Evolutionary conservation across 1,140 invertebrate species (phyloP), one percentile per base, ranked within the genome.

Genomic region (Psilanteris sp.): DNA sequence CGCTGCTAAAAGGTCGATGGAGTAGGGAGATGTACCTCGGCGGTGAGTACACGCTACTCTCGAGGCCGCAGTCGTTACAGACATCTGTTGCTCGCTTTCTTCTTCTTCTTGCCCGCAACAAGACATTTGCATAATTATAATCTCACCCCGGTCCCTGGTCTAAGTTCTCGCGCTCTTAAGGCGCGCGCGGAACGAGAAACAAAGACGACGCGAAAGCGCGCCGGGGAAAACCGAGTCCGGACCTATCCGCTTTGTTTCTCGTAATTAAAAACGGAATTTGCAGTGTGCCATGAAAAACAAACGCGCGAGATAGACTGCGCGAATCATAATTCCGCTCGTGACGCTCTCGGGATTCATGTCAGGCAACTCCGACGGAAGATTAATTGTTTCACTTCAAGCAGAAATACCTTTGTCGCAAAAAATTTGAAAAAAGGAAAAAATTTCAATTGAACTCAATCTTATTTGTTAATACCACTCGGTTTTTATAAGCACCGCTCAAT

Each of bases 51-150:
- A 66, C 61, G 43, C 29, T 39, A 2, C 57, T 64, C 24, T n/a
- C 16, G 15, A 44, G 46, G n/a, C 41, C 61, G 44, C 36, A 24
- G 61, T 77, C 75, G 68, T 78, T 78, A 62, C 55, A 46, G 75
- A 73, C 75, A 78, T 78, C 75, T 78, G 75, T 78, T 78, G 75
- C 75, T 70, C 52, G 70, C 64, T 68, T 78, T 73, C 76, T 78
- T 78, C 62, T 76, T 76, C n/a, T n/a, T n/a, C 73, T 70, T 67
- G 37, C 59, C 59, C 74, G 67, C 67, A 73, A 77, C 68, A 72
- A 73, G 55, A 70, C 70, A 74, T 78, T 78, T 78, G 70, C 76
- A 78, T 78, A 78, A 78, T 75, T 78, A 78, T 78, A 78, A 78
- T 78, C 77, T 78, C 54, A 41, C 55, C 54, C 16, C 26, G 52